Conservation (phyloP, 2,888 invertebrate species). For the Thyatira batis region DNA sequence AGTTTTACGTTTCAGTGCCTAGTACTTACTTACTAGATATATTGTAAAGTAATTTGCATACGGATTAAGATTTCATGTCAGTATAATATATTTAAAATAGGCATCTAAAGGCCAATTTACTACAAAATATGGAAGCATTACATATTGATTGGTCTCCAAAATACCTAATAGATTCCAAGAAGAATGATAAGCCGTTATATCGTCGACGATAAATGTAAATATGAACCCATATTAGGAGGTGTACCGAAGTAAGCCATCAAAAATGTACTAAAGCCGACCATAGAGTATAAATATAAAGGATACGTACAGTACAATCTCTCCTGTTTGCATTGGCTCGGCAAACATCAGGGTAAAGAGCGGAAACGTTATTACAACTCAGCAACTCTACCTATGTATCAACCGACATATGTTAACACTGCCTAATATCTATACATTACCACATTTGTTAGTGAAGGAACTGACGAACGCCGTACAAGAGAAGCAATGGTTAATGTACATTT, state of each 20-base stretch:
- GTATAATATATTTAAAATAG: no score
- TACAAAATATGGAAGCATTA: no score
- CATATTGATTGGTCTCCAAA: no score
- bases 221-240: not conserved
- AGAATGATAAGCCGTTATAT: no score
- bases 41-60: no score
- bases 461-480: not conserved
- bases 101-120: no score
- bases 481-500: slow-evolving; percentile 17
- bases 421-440: slow-evolving; percentile 24
- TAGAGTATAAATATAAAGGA: slow-evolving; percentile 48
- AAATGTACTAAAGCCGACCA: slow-evolving; percentile 37
- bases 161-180: no score
- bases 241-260: slow-evolving; percentile 27
- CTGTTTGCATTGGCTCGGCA: slow-evolving; percentile 69
- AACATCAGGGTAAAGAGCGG: slow-evolving; percentile 73
- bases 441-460: not conserved
- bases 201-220: not conserved
- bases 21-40: no score
- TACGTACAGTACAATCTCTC: slow-evolving; percentile 49
- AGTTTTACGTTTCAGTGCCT: no score
- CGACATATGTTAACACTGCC: not conserved
- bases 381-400: slow-evolving; percentile 27
- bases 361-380: slow-evolving; percentile 71
- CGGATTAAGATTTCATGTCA: no score